Evolutionary conservation across 2,888 invertebrate species (phyloP), one percentile per base, ranked within the genome.

Genomic region (Caenorhabditis imperialis): DNA sequence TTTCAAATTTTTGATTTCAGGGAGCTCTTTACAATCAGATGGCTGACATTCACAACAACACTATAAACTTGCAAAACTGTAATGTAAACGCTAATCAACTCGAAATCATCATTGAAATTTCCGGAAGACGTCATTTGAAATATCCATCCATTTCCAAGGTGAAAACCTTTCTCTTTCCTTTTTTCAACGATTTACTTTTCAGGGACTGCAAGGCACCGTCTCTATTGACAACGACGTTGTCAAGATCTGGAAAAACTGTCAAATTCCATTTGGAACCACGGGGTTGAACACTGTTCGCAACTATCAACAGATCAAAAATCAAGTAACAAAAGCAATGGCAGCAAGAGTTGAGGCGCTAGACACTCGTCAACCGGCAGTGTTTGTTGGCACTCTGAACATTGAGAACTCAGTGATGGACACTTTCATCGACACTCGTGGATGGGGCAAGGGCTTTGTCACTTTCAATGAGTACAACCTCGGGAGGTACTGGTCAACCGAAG

Each of bases 401-500:
- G 44, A 51, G 22, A 20, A 12, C 10, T 8, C 30, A 14, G 53
- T 53, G 5, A 58, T 55, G 8, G 79, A 83, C 48, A 82, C 83
- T 1, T 83, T 63, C 45, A 58, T 82, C 35, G 77, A 81, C 37
- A 57, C 77, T 16, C 51, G 45, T 35, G 74, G 76, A 2, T 83
- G 77, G 77, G 76, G 76, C 22, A 79, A 91, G 89, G 91, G 91
- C 18, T 86, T 89, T 27, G 88, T 89, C 8, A 89, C 89, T 51
- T 79, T 91, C 5, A 91, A 91, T 76, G 88, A 89, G 6, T 88
- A 89, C 77, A 91, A 91, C 82, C 80, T 91, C 20, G 91, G 91
- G 16, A 88, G 91, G 23, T 91, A 91, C 83, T 91, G 91, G 91
- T 90, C 91, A 4, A 81, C 85, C 10, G 85, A 86, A n/a, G 91